These are phyloP conservation scores for Rhaphigaster nebulosa DNA, from an alignment of 2,888 invertebrate genomes.

Conservation along the genomic window DNA sequence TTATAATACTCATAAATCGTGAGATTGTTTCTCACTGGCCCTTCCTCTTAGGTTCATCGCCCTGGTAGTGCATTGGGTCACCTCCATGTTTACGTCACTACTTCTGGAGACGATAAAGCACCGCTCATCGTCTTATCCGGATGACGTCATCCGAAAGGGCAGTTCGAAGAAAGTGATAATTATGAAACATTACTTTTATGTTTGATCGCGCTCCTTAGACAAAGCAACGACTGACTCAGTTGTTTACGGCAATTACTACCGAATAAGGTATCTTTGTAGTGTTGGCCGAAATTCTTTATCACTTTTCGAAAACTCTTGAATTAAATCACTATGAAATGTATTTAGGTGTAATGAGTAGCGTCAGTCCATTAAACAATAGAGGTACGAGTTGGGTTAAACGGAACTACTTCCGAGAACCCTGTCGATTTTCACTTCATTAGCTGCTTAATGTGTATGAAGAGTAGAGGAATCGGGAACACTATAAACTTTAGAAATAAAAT, in stretches of 20 bases:
- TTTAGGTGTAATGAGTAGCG: background rate
- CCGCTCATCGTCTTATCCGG: background rate
- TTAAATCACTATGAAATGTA: background rate
- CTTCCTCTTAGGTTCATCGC: conserved; percentile 1
- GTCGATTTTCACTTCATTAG: too few relatives aligned
- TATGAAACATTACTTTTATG: background rate
- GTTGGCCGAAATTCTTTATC: background rate
- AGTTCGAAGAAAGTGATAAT: background rate
- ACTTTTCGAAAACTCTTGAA: background rate
- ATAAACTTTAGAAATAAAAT: too few relatives aligned
- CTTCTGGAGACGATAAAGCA: background rate
- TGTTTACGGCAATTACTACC: background rate
- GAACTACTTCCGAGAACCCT: too few relatives aligned
- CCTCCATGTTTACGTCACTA: background rate
- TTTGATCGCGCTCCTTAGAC: background rate
- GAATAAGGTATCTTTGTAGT: background rate
- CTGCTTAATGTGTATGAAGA: too few relatives aligned
- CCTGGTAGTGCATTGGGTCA: conserved; percentile 7
- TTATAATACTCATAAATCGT: conserved; percentile 18
- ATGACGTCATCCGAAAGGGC: background rate
- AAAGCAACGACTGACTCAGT: background rate
- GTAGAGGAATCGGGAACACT: too few relatives aligned
- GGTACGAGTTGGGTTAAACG: background rate
- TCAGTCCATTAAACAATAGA: background rate
- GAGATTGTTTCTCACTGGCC: conserved; percentile 14